Evolutionary conservation across 1,140 invertebrate genomes (phyloP), one percentile per base, ranked within the genome.

Genomic region (Sesamia nonagrioides): DNA sequence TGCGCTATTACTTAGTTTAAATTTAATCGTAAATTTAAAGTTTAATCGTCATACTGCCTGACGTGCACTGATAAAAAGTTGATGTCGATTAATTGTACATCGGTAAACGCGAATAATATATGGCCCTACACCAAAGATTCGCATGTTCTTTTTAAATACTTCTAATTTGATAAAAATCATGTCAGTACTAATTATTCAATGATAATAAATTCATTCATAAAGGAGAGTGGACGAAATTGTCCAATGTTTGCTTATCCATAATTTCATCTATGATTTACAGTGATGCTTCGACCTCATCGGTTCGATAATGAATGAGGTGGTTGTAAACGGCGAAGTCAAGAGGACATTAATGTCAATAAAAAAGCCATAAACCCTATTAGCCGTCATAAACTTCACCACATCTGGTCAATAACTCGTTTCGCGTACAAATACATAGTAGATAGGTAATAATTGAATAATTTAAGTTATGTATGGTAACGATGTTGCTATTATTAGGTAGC

Each of bases 281-380:
- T 73, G 73, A 90, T 90, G 88, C 89, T 92, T 81, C 88, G 92
- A 94, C 93, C 92, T 91, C 86, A 85, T 63, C 82, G 87, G 91
- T 93, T 93, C 89, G 91, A 89, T 94, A 94, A 92, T 93, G 91
- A 94, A 93, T 89, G 91, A 94, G 93, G 35, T 83, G 90, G 83
- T 92, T 88, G 88, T 93, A 94, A 94, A 93, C 91, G 92, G 54
- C 78, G 85, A 86, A 92, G 86, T 92, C 88, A 91, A 89, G 88
- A 91, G 91, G 91, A 92, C 93, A 95, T 94, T 93, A 93, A 90
- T 91, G 91, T 94, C 93, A 95, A 95, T 95, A 94, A 94, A 94
- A 94, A 91, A 93, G 86, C 91, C 87, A 92, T 94, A 94, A 94
- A 94, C 86, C 91, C 93, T 94, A 94, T 94, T 95, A 92, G 90